Conservation (phyloP, 2,113 vertebrate species). For the Dascyllus trimaculatus region DNA sequence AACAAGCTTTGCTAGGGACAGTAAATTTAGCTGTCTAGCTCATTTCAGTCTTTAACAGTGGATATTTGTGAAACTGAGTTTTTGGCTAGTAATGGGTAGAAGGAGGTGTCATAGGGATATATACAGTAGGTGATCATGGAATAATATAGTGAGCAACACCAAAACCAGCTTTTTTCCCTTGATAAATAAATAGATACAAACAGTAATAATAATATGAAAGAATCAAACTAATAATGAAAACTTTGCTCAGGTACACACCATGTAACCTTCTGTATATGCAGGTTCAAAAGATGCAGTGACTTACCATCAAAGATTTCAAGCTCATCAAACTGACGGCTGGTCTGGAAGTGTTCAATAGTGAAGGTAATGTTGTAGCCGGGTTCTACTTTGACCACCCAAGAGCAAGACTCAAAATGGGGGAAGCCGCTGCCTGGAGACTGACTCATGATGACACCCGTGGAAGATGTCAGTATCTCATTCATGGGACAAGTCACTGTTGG, state of each 20-base stretch:
- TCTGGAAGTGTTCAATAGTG: slow-evolving; percentile 96
- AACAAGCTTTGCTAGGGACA: slow-evolving; percentile 26
- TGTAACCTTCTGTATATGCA: no score
- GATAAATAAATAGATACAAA: no score
- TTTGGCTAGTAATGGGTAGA: background rate
- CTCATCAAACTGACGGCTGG: slow-evolving; percentile 95
- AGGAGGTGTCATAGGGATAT: no score
- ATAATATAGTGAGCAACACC: background rate
- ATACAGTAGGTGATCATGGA: background rate
- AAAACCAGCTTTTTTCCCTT: no score
- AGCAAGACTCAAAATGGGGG: slow-evolving; percentile 97
- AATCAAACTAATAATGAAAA: no score
- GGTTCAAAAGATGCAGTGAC: slow-evolving; percentile 36
- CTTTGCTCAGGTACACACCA: background rate
- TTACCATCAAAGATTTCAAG: slow-evolving; percentile 98
- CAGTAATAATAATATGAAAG: background rate
- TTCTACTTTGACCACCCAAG: slow-evolving; percentile 95
- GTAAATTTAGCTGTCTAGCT: slow-evolving; percentile 22
- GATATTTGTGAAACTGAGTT: slow-evolving; percentile 11
- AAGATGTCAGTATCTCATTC: slow-evolving; percentile 93
- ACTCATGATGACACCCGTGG: slow-evolving; percentile 94
- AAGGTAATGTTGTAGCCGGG: slow-evolving; percentile 93
- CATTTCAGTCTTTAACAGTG: slow-evolving; percentile 40
- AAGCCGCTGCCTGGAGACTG: slow-evolving; percentile 93
- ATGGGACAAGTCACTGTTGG: slow-evolving; percentile 93